phyloP scores from a whole-genome alignment of 1,140 invertebrate species.

The Calliopsis andreniformis region DNA sequence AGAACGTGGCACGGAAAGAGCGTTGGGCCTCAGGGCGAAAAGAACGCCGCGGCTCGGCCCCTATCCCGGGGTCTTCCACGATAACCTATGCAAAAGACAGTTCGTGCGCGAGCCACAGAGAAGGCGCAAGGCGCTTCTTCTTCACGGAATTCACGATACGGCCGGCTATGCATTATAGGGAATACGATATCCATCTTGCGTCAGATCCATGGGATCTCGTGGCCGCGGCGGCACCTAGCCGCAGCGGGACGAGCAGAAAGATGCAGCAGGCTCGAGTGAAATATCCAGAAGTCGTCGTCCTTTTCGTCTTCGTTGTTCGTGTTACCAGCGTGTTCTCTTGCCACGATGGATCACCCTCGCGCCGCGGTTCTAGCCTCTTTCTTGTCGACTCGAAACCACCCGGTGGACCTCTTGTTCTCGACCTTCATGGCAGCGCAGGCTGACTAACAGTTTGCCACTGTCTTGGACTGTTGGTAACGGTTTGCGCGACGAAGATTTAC shows the following conservation, averaged over 20 bases:
- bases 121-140: conserved; percentile 23
- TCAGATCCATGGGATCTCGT: conserved; percentile 56
- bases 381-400: conserved; percentile 53
- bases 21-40: conserved; percentile 10
- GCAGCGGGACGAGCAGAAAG: conserved; percentile 39
- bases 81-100: conserved; percentile 66
- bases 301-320: conserved; percentile 23
- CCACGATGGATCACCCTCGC: background rate
- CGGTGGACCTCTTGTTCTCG: conserved; percentile 41
- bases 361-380: conserved; percentile 12
- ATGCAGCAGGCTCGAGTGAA: conserved; percentile 19
- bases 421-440: conserved; percentile 30
- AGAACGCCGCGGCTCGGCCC: conserved; percentile 28
- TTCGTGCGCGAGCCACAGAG: conserved; percentile 38
- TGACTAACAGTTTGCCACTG: conserved; percentile 14
- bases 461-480: conserved; percentile 44
- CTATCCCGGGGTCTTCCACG: conserved; percentile 46
- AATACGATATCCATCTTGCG: conserved; percentile 67
- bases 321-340: conserved; percentile 28
- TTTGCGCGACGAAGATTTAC: conserved; percentile 21
- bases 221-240: conserved; percentile 44
- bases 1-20: background rate
- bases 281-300: conserved; percentile 32
- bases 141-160: conserved; percentile 57
- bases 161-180: conserved; percentile 63